These are phyloP conservation scores for Haliaeetus leucogaster DNA, from an alignment of 2,113 vertebrate species.

Conservation along the genomic window DNA sequence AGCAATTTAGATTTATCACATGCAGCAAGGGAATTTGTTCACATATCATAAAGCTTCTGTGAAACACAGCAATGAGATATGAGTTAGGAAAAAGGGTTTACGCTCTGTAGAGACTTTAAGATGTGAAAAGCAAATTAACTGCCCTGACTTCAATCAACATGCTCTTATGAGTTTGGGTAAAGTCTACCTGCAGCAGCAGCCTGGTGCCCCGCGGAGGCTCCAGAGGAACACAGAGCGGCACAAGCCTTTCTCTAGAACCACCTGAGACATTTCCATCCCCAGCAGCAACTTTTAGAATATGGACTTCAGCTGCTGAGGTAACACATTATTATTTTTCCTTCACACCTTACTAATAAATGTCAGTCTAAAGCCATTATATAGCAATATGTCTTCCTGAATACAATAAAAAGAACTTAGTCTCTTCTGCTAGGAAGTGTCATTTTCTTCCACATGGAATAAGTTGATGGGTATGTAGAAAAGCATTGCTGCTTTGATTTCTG, in stretches of 20 bases:
- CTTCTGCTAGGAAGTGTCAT: neutral
- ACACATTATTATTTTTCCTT: neutral
- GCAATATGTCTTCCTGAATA: neutral
- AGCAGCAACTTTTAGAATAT: neutral
- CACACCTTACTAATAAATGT: neutral
- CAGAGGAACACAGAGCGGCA: rapidly evolving
- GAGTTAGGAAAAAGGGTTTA: conserved; percentile 42
- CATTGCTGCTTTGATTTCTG: conserved; percentile 42
- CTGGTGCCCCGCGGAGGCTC: neutral
- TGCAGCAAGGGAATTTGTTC: conserved; percentile 52
- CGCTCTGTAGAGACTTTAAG: neutral
- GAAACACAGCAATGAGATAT: conserved; percentile 45
- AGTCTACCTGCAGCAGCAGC: neutral
- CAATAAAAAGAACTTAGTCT: neutral
- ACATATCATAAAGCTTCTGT: conserved; percentile 46
- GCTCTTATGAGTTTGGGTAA: neutral
- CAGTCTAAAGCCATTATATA: neutral
- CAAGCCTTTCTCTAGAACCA: neutral
- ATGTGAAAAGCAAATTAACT: conserved; percentile 53
- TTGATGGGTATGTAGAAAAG: conserved; percentile 59
- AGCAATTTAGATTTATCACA: conserved; percentile 65
- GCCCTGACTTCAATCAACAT: neutral
- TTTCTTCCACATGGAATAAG: conserved; percentile 54
- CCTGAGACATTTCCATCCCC: neutral
- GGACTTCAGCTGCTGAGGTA: neutral